Conservation (phyloP, 2,797 vertebrate species). For the Helarctos malayanus region DNA sequence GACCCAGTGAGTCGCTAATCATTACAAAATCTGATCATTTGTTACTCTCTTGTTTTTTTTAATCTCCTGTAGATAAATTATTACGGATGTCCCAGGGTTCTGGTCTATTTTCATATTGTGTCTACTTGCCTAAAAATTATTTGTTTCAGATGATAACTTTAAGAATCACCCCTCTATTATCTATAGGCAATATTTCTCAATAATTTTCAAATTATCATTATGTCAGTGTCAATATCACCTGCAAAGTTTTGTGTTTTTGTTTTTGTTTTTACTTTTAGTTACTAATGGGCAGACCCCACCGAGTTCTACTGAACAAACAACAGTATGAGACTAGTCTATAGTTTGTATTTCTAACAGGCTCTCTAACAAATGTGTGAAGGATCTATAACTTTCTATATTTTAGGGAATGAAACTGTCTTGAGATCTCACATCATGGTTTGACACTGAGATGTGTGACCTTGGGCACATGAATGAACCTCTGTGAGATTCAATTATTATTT, state of each 20-base stretch:
- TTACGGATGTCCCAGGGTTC: neutral
- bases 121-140: neutral
- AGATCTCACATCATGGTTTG: neutral
- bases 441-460: neutral
- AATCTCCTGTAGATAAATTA: neutral
- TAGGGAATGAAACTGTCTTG: neutral
- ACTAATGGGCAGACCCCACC: neutral
- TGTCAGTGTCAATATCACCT: neutral
- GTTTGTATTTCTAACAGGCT: neutral
- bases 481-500: neutral
- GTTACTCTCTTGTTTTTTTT: neutral
- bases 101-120: neutral
- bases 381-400: neutral
- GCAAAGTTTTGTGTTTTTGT: neutral
- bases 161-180: neutral
- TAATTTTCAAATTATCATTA: neutral
- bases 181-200: neutral
- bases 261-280: neutral
- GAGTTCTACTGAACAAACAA: neutral
- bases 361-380: neutral
- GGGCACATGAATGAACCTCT: neutral
- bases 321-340: neutral
- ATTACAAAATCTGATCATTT: neutral
- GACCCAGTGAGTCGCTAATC: neutral
- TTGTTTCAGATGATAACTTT: neutral